Conservation (phyloP, 2,888 invertebrate genomes). For the Laothoe populi region DNA sequence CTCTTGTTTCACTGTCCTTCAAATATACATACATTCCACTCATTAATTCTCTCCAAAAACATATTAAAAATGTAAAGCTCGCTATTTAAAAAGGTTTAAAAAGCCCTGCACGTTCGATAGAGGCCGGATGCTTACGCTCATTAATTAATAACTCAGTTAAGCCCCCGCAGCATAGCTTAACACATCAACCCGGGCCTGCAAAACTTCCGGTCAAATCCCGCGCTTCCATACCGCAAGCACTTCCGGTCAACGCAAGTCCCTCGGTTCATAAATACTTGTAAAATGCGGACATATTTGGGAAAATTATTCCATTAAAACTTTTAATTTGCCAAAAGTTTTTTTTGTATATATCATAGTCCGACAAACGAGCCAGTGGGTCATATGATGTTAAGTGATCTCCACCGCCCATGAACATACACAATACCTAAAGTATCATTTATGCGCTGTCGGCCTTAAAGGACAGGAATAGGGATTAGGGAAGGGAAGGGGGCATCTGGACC, state of each 20-base stretch:
- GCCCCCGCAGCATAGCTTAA: conserved; percentile 72
- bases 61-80: conserved; percentile 32
- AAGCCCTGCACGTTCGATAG: conserved; percentile 53
- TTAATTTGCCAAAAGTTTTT: no score
- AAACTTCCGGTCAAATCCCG: conserved; percentile 80
- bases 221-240: conserved; percentile 68
- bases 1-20: not conserved
- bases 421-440: no score
- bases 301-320: conserved; percentile 3
- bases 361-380: no score
- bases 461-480: no score
- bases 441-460: no score
- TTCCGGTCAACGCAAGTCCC: conserved; percentile 76
- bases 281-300: conserved; percentile 28
- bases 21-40: conserved; percentile 1
- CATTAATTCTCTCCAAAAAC: conserved; percentile 38
- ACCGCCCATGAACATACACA: no score
- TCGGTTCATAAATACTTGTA: conserved; percentile 48
- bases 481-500: no score
- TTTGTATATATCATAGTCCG: no score
- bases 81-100: conserved; percentile 43
- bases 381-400: no score
- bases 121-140: conserved; percentile 66
- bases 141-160: conserved; percentile 81
- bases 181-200: conserved; percentile 69